Evolutionary conservation across 2,797 vertebrate genomes (phyloP), one percentile per base, ranked within the genome.

Genomic region (Ctenochaetus hawaiiensis): DNA sequence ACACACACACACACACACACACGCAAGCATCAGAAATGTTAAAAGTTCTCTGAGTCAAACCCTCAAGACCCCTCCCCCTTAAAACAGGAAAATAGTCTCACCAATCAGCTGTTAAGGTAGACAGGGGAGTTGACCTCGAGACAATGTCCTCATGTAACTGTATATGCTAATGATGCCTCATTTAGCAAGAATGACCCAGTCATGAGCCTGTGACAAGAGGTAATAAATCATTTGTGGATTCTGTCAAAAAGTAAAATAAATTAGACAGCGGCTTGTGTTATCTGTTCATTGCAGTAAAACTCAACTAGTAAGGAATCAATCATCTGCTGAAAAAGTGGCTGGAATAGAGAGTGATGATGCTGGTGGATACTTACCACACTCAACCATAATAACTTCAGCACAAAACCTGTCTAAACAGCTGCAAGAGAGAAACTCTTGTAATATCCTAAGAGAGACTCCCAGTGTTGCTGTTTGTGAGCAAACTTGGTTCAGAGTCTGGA

Each of bases 171-270:
- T 91, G 77, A 77, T 43, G 63, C 72, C 78, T 83, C 87, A 91
- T 93, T 93, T 87, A 84, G 83, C 71, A 76, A 75, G 43, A 87
- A 79, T 76, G 66, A 69, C 51, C 90, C 86, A 86, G 87, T 89
- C 83, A 87, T 80, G 58, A 78, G 66, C 30, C 45, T 20, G 58
- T 83, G 89, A 88, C 87, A 79, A 80, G 54, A 86, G 75, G 78
- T 80, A 78, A 93, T 94, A 90, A 92, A 94, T 95, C 90, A 92
- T 85, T 81, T 85, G 52, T 65, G 80, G 87, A 81, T 77, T 83
- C 61, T 89, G 89, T 91, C 89, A 87, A 81, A 64, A 84, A 80
- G 75, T 83, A 70, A 87, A 92, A 91, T 83, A 85, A 93, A 93
- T 92, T 30, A 90, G 81, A 91, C 87, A 81, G 66, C 53, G 22